phyloP scores from a whole-genome alignment of 2,888 invertebrate genomes.

The Lepidocyrtoides sp. region DNA sequence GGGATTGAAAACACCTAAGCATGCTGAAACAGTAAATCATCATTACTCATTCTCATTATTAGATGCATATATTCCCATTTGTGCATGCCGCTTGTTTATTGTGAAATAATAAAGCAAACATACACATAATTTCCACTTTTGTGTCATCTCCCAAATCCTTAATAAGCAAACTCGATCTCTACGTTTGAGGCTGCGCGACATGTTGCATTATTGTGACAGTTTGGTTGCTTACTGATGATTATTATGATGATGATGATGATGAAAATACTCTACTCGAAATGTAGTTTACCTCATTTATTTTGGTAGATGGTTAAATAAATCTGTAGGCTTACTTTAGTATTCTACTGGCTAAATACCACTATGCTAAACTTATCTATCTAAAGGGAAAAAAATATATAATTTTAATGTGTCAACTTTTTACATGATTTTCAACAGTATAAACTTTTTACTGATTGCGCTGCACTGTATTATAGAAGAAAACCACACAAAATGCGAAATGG shows the following conservation, averaged over 20 bases:
- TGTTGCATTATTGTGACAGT: neutral
- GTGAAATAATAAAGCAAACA: too few relatives aligned
- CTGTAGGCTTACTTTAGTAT: too few relatives aligned
- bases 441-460: neutral
- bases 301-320: too few relatives aligned
- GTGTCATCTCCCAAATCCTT: too few relatives aligned
- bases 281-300: slow-evolving; percentile 34
- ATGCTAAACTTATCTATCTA: neutral
- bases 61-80: neutral
- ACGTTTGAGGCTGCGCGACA: neutral
- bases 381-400: slow-evolving; percentile 6
- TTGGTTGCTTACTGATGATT: neutral
- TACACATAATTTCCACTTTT: neutral
- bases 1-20: slow-evolving; percentile 37
- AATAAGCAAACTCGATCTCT: neutral
- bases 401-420: slow-evolving; percentile 62
- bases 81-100: neutral
- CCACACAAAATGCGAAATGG: slow-evolving; percentile 57
- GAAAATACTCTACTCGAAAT: neutral
- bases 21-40: slow-evolving; percentile 60
- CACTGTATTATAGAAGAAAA: slow-evolving; percentile 30
- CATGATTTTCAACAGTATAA: slow-evolving; percentile 48
- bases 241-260: neutral
- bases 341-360: too few relatives aligned
- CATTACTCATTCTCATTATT: slow-evolving; percentile 22